Evolutionary conservation across 2,888 invertebrate species (phyloP).

Genomic region (Trilocha varians): DNA sequence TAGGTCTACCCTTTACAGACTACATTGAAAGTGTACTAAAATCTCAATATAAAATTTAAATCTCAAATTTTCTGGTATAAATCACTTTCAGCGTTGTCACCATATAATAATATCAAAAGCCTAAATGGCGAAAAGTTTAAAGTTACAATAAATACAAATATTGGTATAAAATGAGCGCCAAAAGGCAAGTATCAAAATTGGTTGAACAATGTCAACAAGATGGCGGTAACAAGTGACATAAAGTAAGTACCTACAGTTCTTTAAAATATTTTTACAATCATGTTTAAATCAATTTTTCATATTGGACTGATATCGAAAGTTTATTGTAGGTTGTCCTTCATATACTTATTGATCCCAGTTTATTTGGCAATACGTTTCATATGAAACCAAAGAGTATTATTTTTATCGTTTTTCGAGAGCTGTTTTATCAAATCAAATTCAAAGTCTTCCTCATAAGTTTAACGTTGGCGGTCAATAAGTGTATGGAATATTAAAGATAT

Average conservation of each 20-base stretch:
- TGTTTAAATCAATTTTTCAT: constrained; percentile 18
- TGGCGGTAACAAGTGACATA: constrained; percentile 30
- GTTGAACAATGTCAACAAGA: constrained; percentile 16
- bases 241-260: constrained; percentile 43
- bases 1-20: constrained; percentile 49
- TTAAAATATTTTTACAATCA: constrained; percentile 22
- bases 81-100: constrained; percentile 42
- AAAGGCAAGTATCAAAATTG: constrained; percentile 3
- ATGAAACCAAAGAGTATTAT: constrained; percentile 62
- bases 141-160: constrained; percentile 13
- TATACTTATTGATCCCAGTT: constrained; percentile 49
- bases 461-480: constrained; percentile 42
- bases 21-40: constrained; percentile 44
- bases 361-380: constrained; percentile 37
- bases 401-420: constrained; percentile 36
- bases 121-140: background rate
- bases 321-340: constrained; percentile 42
- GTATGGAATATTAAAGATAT: constrained; percentile 41
- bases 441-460: constrained; percentile 45
- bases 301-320: constrained; percentile 53
- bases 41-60: background rate
- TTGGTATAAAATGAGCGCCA: constrained; percentile 14
- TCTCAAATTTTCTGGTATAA: background rate
- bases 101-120: constrained; percentile 8
- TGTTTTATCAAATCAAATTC: constrained; percentile 33